Evolutionary conservation across 2,113 vertebrate genomes (phyloP).

Genomic region (Camelus bactrianus): DNA sequence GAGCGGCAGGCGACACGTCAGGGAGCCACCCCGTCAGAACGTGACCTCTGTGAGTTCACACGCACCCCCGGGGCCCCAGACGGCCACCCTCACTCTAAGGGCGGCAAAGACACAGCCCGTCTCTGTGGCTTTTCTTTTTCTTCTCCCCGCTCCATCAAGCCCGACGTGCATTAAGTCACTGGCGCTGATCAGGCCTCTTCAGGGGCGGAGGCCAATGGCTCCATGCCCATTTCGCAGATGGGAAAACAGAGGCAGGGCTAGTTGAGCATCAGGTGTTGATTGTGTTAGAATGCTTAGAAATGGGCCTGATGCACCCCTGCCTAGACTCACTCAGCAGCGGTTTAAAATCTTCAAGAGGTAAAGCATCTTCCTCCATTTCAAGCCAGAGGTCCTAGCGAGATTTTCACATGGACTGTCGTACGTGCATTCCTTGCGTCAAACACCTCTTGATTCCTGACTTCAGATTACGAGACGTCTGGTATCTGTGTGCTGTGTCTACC

Average conservation of each 20-base stretch:
- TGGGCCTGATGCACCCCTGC: accelerated
- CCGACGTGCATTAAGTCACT: accelerated
- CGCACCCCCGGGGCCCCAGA: not conserved
- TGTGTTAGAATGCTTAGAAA: not conserved
- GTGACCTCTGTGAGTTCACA: not conserved
- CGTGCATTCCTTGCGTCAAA: not conserved
- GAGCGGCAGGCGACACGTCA: not conserved
- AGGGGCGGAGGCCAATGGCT: not conserved
- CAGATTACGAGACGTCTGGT: not conserved
- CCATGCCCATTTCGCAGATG: not conserved
- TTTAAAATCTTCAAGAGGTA: not conserved
- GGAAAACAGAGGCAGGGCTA: not conserved
- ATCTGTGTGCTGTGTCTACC: accelerated
- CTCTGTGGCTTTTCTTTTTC: not conserved
- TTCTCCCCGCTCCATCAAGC: not conserved
- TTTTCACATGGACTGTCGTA: accelerated
- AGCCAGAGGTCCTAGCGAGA: not conserved
- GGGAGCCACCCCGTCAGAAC: not conserved
- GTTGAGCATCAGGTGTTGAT: not conserved
- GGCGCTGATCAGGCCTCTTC: not conserved
- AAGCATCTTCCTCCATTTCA: not conserved
- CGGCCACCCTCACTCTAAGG: not conserved
- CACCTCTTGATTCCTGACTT: not conserved
- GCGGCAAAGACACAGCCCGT: not conserved
- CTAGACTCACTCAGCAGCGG: not conserved